Evolutionary conservation across 2,797 vertebrate genomes (phyloP).

Genomic region (Potorous gilbertii): DNA sequence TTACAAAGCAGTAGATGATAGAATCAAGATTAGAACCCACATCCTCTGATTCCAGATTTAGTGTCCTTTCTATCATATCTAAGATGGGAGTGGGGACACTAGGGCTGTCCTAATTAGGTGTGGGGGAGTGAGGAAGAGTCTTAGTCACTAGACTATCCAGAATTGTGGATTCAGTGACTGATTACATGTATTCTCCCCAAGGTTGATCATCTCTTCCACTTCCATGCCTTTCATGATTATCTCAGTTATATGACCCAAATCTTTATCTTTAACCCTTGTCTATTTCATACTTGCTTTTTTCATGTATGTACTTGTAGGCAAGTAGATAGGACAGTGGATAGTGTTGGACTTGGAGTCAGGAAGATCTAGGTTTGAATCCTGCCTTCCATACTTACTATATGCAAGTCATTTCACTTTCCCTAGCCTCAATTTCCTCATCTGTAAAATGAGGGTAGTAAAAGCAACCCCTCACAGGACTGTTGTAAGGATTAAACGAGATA

Average conservation of each 20-base stretch:
- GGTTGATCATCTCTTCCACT: not conserved
- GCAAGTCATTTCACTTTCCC: not conserved
- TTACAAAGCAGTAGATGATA: not conserved
- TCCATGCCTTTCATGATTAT: not conserved
- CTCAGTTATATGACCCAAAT: not conserved
- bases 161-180: not conserved
- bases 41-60: not conserved
- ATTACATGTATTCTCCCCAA: conserved; percentile 15
- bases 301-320: not conserved
- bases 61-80: not conserved
- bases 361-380: not conserved
- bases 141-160: conserved; percentile 30
- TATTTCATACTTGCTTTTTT: not conserved
- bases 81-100: not conserved
- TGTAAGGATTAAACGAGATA: not conserved
- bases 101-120: not conserved
- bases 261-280: conserved; percentile 16
- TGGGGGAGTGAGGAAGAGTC: not conserved
- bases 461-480: not conserved
- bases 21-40: not conserved
- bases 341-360: not conserved
- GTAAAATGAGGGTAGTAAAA: not conserved
- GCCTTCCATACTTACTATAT: not conserved
- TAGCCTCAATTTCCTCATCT: not conserved
- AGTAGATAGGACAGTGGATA: not conserved